phyloP scores from a whole-genome alignment of 1,140 invertebrate species.

The Apis dorsata region DNA sequence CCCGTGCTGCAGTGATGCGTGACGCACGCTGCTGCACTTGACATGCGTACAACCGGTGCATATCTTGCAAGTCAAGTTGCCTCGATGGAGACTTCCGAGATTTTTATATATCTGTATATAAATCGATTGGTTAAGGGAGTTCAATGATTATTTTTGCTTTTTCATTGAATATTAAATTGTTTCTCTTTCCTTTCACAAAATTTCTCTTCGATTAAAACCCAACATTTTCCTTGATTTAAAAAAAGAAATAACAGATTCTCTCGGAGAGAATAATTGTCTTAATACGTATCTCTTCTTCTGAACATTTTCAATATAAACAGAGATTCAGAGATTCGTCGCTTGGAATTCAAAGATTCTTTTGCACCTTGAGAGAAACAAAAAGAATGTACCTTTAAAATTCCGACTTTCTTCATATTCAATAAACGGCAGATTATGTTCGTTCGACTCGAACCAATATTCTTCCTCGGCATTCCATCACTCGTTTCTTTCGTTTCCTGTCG shows the following conservation, averaged over 20 bases:
- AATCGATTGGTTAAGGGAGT: not conserved
- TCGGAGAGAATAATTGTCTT: no score
- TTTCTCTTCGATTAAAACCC: no score
- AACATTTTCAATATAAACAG: not conserved
- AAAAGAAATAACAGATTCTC: no score
- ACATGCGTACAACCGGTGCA: not conserved
- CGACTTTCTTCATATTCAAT: not conserved
- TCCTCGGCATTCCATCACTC: not conserved
- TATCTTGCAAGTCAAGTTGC: not conserved
- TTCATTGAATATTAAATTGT: no score
- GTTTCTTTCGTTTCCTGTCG: slow-evolving; percentile 22
- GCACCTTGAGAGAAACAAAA: not conserved
- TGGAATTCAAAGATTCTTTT: not conserved
- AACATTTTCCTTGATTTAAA: no score
- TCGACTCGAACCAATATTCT: not conserved
- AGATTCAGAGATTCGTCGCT: not conserved
- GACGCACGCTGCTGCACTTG: slow-evolving; percentile 5
- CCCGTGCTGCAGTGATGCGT: not conserved
- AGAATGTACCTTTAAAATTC: not conserved
- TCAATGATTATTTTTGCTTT: no score
- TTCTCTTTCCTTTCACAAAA: no score
- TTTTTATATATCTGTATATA: not conserved
- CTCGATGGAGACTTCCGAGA: not conserved
- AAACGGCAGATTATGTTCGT: not conserved
- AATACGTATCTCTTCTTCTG: not conserved